These are phyloP conservation scores for Lypha dubia DNA, from an alignment of 2,888 invertebrate genomes.

Conservation along the genomic window DNA sequence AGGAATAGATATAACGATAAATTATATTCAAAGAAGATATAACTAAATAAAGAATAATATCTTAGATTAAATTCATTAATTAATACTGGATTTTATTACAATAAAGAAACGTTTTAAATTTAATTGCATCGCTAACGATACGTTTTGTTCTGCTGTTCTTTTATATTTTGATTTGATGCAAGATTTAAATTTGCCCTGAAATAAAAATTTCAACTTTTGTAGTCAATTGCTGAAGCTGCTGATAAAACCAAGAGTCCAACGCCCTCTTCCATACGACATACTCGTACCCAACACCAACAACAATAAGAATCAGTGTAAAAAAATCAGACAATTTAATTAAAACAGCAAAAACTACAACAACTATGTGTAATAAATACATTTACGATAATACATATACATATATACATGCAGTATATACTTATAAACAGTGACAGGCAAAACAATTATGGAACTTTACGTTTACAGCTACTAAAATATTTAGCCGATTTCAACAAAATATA, in stretches of 20 bases:
- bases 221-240: slow-evolving; percentile 63
- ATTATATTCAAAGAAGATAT: not conserved
- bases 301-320: slow-evolving; percentile 22
- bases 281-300: slow-evolving; percentile 29
- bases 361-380: not conserved
- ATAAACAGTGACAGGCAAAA: slow-evolving; percentile 1
- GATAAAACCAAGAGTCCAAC: slow-evolving; percentile 72
- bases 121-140: slow-evolving; percentile 12
- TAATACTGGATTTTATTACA: not conserved
- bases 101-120: not conserved
- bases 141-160: slow-evolving; percentile 21
- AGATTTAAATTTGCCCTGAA: slow-evolving; percentile 69
- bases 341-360: slow-evolving; percentile 30
- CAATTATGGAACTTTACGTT: not conserved
- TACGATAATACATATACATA: slow-evolving; percentile 13
- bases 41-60: not conserved
- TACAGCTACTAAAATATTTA: too few species aligned
- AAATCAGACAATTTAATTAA: slow-evolving; percentile 41
- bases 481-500: too few species aligned
- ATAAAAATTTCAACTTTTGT: slow-evolving; percentile 48
- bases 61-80: slow-evolving; percentile 33
- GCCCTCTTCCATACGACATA: slow-evolving; percentile 67
- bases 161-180: slow-evolving; percentile 55
- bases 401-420: not conserved
- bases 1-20: not conserved